phyloP scores from a whole-genome alignment of 2,797 vertebrate genomes.

The Syncerus caffer region DNA sequence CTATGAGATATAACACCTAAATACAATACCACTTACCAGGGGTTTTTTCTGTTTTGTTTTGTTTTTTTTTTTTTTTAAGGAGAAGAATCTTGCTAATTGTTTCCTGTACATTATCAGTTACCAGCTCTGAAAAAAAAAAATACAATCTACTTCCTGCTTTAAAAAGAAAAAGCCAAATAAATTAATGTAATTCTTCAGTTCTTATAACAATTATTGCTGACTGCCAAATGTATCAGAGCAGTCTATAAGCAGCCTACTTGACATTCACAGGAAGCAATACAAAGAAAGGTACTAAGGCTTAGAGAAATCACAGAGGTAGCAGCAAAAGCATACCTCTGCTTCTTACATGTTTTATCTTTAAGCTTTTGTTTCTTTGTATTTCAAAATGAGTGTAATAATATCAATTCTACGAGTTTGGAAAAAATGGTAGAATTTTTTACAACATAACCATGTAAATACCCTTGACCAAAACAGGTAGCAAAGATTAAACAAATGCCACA shows the following conservation, averaged over 20 bases:
- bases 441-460: background rate
- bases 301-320: background rate
- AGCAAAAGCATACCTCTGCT: background rate
- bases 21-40: background rate
- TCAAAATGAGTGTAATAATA: background rate
- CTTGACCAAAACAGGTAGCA: background rate
- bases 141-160: background rate
- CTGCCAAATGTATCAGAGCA: background rate
- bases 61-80: background rate
- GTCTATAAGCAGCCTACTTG: background rate
- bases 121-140: background rate
- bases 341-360: background rate
- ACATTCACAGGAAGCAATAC: background rate
- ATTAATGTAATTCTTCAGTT: background rate
- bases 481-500: background rate
- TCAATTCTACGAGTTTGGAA: background rate
- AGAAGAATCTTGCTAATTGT: background rate
- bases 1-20: background rate
- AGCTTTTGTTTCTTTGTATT: background rate
- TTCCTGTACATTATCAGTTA: background rate
- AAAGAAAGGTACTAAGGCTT: background rate
- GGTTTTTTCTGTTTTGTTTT: background rate
- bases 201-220: background rate
- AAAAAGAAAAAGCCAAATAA: background rate
- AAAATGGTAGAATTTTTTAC: background rate